Evolutionary conservation across 2,888 invertebrate genomes (phyloP).

Genomic region (Limnephilus rhombicus): DNA sequence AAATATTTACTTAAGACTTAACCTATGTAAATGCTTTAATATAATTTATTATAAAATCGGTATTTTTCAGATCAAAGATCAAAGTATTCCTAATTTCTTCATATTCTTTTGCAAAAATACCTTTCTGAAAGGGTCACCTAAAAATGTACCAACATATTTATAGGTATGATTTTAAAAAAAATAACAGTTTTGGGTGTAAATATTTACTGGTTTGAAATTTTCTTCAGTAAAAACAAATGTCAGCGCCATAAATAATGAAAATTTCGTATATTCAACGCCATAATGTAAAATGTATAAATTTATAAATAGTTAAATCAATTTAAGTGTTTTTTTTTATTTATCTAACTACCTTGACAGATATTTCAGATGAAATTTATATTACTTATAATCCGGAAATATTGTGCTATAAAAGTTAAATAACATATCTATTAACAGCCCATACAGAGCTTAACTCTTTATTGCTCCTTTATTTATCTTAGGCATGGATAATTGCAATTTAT

Average conservation of each 20-base stretch:
- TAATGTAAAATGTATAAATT: too few species aligned
- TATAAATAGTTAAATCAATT: background rate
- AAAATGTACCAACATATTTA: background rate
- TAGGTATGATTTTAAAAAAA: background rate
- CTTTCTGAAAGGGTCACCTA: background rate
- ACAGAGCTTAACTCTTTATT: background rate
- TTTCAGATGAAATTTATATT: background rate
- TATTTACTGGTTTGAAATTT: background rate
- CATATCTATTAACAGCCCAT: background rate
- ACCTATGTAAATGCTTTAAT: too few species aligned
- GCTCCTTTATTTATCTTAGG: background rate
- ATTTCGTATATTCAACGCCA: background rate
- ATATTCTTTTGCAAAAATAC: background rate
- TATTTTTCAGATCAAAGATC: background rate
- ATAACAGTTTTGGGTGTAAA: background rate
- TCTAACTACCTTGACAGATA: background rate
- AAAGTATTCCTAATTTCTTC: background rate
- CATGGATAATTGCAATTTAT: constrained; percentile 27
- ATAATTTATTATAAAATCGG: too few species aligned
- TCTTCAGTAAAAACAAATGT: background rate
- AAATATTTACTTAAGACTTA: too few species aligned
- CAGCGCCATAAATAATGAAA: background rate
- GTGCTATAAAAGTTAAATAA: background rate
- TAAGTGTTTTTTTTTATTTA: background rate
- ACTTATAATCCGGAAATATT: background rate